phyloP scores from a whole-genome alignment of 2,797 vertebrate genomes.

The Tokudaia tokunoshimensis region DNA sequence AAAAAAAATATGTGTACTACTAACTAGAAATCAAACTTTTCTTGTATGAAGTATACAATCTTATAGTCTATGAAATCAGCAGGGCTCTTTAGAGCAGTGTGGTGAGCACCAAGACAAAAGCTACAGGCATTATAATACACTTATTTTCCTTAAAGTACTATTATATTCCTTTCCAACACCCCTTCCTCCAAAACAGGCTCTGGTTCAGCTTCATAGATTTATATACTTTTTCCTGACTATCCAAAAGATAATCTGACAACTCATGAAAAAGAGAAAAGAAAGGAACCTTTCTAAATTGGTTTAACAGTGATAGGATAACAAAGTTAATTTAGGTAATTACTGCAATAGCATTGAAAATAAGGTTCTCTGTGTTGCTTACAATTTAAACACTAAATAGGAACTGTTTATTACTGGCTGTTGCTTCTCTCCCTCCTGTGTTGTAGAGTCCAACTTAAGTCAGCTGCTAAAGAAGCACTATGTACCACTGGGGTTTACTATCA shows the following conservation, averaged over 20 bases:
- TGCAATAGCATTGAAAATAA: background rate
- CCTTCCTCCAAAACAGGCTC: background rate
- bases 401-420: background rate
- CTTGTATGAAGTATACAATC: background rate
- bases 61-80: background rate
- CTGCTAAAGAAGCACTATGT: background rate
- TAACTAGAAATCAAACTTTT: slow-evolving; percentile 45
- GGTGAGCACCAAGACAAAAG: slow-evolving; percentile 51
- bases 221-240: background rate
- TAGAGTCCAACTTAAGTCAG: background rate
- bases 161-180: background rate
- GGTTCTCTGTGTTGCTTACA: too few relatives aligned
- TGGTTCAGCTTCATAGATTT: background rate
- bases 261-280: background rate
- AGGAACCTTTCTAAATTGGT: background rate
- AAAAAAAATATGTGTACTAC: slow-evolving; percentile 15
- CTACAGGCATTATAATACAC: background rate
- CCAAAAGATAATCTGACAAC: slow-evolving; percentile 10
- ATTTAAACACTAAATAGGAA: background rate
- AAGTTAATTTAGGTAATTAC: background rate
- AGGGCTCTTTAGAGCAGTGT: background rate
- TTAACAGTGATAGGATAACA: background rate
- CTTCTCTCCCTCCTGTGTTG: background rate
- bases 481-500: background rate
- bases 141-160: background rate